Evolutionary conservation across 2,113 vertebrate species (phyloP).

Genomic region (Ictalurus furcatus): DNA sequence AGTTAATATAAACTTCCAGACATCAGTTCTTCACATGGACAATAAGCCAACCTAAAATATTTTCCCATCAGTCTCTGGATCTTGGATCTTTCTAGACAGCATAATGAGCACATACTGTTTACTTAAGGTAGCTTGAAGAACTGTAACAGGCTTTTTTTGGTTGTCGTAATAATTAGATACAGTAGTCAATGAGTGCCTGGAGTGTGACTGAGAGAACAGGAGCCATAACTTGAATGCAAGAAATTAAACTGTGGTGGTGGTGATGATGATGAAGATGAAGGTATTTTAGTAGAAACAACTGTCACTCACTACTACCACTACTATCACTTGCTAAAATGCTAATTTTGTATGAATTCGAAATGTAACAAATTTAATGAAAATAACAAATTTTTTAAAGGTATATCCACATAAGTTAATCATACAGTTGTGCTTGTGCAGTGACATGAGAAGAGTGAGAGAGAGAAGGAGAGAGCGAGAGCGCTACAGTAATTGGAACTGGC

Average conservation of each 20-base stretch:
- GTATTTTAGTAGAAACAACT: not conserved
- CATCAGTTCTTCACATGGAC: conserved; percentile 5
- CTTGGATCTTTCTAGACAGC: not conserved
- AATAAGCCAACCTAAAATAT: not conserved
- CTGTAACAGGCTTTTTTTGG: not conserved
- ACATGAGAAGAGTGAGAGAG: not conserved
- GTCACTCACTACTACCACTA: not conserved
- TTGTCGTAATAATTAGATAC: not conserved
- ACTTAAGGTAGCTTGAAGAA: not conserved
- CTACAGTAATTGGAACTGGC: not conserved
- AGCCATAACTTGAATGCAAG: not conserved
- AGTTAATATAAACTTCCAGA: conserved; percentile 17
- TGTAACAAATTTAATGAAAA: not conserved
- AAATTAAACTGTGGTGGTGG: not conserved
- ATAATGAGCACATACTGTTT: not conserved
- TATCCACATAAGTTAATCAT: not conserved
- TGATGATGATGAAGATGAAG: not conserved
- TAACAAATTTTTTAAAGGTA: not conserved
- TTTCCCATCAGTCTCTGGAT: not conserved
- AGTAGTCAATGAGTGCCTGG: not conserved
- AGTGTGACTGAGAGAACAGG: not conserved
- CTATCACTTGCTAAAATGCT: not conserved
- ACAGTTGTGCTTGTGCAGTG: not conserved
- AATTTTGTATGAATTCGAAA: not conserved
- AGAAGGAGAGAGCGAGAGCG: not conserved